Evolutionary conservation across 2,888 invertebrate species (phyloP), one percentile per base, ranked within the genome.

Genomic region (Caenorhabditis sulstoni): DNA sequence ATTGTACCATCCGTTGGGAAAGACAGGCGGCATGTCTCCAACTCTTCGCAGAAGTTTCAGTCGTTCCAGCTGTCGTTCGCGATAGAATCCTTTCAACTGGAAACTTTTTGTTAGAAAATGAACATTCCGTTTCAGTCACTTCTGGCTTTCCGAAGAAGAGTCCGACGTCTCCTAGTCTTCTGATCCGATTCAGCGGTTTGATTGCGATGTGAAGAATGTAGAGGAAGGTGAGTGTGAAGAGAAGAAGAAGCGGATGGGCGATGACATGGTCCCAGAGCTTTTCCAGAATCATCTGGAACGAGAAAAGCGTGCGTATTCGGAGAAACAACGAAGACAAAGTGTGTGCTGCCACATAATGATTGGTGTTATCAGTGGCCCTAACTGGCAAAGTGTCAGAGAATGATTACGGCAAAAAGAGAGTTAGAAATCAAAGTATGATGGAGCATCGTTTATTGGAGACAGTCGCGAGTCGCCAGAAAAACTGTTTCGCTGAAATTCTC

Each of bases 1-100:
- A 0, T 93, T 94, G 86, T 94, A 95, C 96, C 96, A 96, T 0
- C 96, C 96, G 88, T 96, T 96, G 0, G 96, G 96, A 90, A 93
- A 96, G 0, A 95, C 94, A 0, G 95, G 95, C 0, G 95, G 95
- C 2, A 95, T 90, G 0, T 92, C 91, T 0, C 95, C 94, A 7
- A 77, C 39, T 59, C 68, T 58, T 20, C 85, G 59, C 23, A 83
- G 52, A n/a, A 77, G 14, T 39, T 74, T 81, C 44, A 82, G 29
- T 37, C 85, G 41, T 49, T 82, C 84, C 16, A 85, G 16, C 44
- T 85, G 84, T 8, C 79, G 57, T 57, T 85, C 83, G 37, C 79
- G 67, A 37, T 81, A 79, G 9, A 78, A 55, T 29, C 81, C 85
- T 47, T 52, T 77, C n/a, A 81, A 41, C 85, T 85, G 62, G 62